Evolutionary conservation across 2,113 vertebrate species (phyloP).

Genomic region (Addax nasomaculatus): DNA sequence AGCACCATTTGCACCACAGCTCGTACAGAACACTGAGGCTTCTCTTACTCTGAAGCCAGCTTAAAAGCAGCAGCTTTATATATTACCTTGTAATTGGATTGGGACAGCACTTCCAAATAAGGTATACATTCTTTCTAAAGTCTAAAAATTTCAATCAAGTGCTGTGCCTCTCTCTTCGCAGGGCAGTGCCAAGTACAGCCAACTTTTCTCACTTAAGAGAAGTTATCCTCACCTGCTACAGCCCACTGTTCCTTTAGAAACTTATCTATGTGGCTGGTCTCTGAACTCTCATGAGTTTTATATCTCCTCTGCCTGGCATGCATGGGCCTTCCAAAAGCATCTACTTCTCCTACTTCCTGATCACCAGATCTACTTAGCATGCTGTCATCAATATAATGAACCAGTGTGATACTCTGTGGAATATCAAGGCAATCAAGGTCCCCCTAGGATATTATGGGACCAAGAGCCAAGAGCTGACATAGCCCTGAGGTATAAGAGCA

Average conservation of each 20-base stretch:
- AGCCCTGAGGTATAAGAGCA: neutral
- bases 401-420: neutral
- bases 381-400: neutral
- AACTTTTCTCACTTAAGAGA: neutral
- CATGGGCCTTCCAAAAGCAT: neutral
- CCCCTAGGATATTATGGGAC: neutral
- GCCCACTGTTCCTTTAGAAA: neutral
- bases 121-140: neutral
- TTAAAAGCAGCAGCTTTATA: neutral
- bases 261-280: neutral
- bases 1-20: neutral
- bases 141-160: neutral
- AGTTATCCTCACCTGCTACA: neutral
- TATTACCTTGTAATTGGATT: neutral
- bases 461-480: neutral
- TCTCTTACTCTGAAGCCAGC: neutral
- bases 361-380: neutral
- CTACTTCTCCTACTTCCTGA: neutral
- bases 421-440: neutral
- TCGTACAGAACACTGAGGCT: neutral
- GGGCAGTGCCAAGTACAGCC: neutral
- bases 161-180: neutral
- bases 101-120: neutral
- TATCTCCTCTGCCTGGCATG: neutral
- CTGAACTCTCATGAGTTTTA: neutral